These are phyloP conservation scores for Daktulosphaira vitifoliae DNA, from an alignment of 1,140 invertebrate genomes.

Conservation along the genomic window DNA sequence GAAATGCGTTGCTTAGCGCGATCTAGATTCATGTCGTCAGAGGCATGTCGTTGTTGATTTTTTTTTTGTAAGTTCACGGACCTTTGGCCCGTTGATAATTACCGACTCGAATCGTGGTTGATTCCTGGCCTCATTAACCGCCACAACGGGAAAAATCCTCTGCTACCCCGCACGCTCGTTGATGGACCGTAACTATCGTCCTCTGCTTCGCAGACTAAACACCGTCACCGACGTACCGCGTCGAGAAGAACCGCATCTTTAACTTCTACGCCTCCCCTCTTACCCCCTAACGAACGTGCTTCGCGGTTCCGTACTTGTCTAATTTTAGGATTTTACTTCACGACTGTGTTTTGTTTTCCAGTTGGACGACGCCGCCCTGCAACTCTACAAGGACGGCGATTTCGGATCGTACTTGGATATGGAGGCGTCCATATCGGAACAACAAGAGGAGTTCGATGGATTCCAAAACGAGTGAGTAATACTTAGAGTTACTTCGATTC, in stretches of 20 bases:
- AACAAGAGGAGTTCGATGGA: slow-evolving; percentile 90
- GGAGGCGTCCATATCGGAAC: slow-evolving; percentile 88
- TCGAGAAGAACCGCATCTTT: background rate
- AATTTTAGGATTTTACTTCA: no score
- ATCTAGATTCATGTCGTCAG: slow-evolving; percentile 13
- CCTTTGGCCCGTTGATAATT: slow-evolving; percentile 32
- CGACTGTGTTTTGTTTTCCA: slow-evolving; percentile 49
- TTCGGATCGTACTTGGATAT: slow-evolving; percentile 94
- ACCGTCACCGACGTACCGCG: slow-evolving; percentile 5
- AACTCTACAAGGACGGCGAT: slow-evolving; percentile 92
- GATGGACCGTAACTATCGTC: slow-evolving; percentile 10
- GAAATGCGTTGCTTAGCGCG: background rate
- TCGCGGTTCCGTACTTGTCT: no score
- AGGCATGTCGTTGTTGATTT: background rate
- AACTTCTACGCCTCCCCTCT: no score
- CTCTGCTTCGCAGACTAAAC: background rate
- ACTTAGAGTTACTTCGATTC: no score
- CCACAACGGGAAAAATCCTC: background rate
- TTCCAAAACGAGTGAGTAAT: slow-evolving; percentile 86
- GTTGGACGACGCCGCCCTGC: slow-evolving; percentile 92
- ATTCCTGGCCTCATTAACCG: slow-evolving; percentile 30
- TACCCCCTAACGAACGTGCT: no score
- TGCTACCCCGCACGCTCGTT: background rate
- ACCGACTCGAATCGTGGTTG: slow-evolving; percentile 28
- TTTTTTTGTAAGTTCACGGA: slow-evolving; percentile 14